Conservation (phyloP, 2,113 vertebrate genomes). For the Xiphophorus couchianus region DNA sequence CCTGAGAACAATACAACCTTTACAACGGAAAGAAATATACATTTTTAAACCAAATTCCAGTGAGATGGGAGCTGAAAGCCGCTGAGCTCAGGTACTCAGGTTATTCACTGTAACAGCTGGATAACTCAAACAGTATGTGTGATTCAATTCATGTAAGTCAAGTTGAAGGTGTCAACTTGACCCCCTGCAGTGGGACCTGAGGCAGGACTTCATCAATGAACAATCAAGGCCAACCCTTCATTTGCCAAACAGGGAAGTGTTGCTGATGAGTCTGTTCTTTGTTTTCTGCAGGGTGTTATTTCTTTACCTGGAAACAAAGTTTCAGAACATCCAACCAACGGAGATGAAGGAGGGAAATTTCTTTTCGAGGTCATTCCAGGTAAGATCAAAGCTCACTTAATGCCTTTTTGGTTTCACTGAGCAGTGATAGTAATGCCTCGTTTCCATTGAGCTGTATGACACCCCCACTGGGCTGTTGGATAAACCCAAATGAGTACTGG, state of each 20-base stretch:
- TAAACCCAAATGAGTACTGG: too few relatives aligned
- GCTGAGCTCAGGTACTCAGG: constrained; percentile 5
- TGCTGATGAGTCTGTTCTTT: constrained; percentile 20
- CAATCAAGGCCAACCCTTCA: background rate
- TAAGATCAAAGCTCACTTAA: constrained; percentile 68
- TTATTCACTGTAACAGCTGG: background rate
- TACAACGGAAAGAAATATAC: background rate
- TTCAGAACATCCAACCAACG: constrained; percentile 90
- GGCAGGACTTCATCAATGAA: background rate
- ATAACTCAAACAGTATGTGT: background rate
- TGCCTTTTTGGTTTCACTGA: background rate
- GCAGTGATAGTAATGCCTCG: background rate
- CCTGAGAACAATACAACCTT: background rate
- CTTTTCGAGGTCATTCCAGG: constrained; percentile 98
- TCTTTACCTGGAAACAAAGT: constrained; percentile 95
- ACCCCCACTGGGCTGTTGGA: too few relatives aligned
- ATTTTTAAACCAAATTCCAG: background rate
- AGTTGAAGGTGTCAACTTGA: background rate
- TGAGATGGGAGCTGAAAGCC: background rate
- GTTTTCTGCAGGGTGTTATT: constrained; percentile 86
- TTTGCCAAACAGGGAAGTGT: background rate
- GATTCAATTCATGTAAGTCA: background rate
- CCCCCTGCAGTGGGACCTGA: background rate
- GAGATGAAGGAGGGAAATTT: constrained; percentile 93
- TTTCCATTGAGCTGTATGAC: background rate